Percentiles rank a stretch among this genome's conserved stretches.
Evolutionary conservation across 1,140 invertebrate species (phyloP).

Genomic region (Scylla paramamosain): DNA sequence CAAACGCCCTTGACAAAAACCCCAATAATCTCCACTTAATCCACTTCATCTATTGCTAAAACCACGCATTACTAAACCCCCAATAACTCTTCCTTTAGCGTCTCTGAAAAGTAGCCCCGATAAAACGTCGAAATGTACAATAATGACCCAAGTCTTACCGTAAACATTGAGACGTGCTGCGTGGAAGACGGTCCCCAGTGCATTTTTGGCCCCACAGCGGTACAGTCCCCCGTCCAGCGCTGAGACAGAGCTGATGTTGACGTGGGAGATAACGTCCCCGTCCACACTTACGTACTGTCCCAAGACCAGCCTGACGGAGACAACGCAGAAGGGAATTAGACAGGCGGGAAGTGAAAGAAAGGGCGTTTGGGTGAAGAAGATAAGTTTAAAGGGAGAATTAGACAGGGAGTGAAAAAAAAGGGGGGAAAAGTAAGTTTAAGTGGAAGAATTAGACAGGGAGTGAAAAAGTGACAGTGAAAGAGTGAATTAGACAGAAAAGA

Average conservation of each 20-base stretch:
- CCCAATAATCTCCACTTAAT: too few species aligned
- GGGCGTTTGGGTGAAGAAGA: neutral
- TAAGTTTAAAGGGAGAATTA: neutral
- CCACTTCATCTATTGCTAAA: neutral
- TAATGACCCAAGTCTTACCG: constrained; percentile 24
- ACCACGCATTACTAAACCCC: neutral
- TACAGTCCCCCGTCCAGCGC: constrained; percentile 96
- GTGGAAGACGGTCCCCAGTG: constrained; percentile 81
- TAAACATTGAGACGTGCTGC: constrained; percentile 61
- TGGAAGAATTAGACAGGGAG: neutral
- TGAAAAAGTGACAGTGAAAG: neutral
- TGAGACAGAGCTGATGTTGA: constrained; percentile 93
- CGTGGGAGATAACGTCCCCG: constrained; percentile 95
- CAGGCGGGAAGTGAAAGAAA: neutral
- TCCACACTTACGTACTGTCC: constrained; percentile 92
- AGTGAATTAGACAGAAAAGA: neutral
- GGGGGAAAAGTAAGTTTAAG: neutral
- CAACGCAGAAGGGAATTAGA: neutral
- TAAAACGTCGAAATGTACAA: neutral
- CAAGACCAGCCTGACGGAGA: constrained; percentile 86
- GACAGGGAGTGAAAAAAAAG: neutral
- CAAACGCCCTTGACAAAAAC: too few species aligned
- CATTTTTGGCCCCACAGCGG: constrained; percentile 91
- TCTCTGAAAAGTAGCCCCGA: neutral
- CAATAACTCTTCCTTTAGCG: neutral